These are phyloP conservation scores for Plecturocebus donacophilus DNA, from an alignment of 2,113 vertebrate genomes.

Conservation along the genomic window DNA sequence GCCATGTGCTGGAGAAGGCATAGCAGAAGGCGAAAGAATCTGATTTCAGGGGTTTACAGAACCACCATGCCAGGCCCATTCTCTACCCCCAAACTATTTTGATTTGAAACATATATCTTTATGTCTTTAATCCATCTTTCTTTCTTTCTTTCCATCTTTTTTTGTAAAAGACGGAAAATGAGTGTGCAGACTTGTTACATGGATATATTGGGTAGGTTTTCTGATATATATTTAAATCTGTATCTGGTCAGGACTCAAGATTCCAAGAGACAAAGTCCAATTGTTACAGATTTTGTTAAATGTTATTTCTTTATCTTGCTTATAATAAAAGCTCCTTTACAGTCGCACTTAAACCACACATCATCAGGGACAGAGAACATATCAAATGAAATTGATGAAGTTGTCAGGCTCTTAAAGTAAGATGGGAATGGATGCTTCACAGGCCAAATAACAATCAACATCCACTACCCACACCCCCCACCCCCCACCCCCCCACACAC, in stretches of 20 bases:
- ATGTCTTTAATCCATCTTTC: neutral
- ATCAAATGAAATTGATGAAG: neutral
- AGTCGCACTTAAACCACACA: neutral
- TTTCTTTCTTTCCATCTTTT: too few relatives aligned
- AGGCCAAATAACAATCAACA: neutral
- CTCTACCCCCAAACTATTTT: neutral
- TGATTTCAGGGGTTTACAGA: neutral
- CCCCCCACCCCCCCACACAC: neutral
- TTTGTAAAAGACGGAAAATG: too few relatives aligned
- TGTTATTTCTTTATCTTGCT: neutral
- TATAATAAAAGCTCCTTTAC: neutral
- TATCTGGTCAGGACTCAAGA: neutral
- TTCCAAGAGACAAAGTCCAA: neutral
- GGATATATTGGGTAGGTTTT: neutral
- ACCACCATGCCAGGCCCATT: neutral
- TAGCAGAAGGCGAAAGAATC: neutral
- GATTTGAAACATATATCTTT: neutral
- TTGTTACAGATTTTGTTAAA: neutral
- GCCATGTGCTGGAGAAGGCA: rapidly evolving
- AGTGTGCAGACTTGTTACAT: too few relatives aligned
- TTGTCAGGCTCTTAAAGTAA: neutral
- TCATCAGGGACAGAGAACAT: neutral
- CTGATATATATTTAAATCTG: neutral
- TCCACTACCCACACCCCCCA: neutral
- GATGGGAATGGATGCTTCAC: neutral